A percentile compares a stretch with the other conserved stretches of the same genome.
Evolutionary conservation across 2,113 vertebrate genomes (phyloP).

Genomic region (Poecilia latipinna): DNA sequence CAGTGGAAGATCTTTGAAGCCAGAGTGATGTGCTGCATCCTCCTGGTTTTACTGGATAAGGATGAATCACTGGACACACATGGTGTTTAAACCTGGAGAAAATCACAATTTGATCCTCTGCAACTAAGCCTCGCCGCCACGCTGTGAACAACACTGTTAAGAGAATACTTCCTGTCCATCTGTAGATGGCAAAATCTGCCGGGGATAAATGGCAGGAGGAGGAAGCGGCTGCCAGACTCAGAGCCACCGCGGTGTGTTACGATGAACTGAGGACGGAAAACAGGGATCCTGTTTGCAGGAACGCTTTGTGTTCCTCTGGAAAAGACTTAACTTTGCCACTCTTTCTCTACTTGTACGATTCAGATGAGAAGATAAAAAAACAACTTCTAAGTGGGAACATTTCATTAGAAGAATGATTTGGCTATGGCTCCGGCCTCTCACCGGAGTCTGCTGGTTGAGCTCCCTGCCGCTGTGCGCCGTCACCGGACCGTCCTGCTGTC

Average conservation of each 20-base stretch:
- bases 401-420: no score
- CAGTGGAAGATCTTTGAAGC: no score
- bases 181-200: conserved; percentile 28
- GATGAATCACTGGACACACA: background rate
- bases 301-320: conserved; percentile 1
- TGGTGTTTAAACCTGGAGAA: conserved; percentile 23
- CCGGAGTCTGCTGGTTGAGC: conserved; percentile 47
- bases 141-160: conserved; percentile 24
- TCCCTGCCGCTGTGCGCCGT: background rate
- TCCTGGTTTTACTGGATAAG: background rate
- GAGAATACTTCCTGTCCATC: conserved; percentile 54
- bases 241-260: background rate
- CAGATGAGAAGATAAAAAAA: background rate
- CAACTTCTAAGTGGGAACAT: no score
- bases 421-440: conserved; percentile 29
- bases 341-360: background rate
- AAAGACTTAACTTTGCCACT: background rate
- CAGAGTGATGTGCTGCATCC: no score
- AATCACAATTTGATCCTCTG: conserved; percentile 10
- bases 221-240: conserved; percentile 27
- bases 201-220: conserved; percentile 6
- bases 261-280: conserved; percentile 8
- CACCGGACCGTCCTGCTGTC: conserved; percentile 16
- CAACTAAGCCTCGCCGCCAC: conserved; percentile 2
- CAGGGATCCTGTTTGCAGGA: background rate